Evolutionary conservation across 2,888 invertebrate genomes (phyloP).

Genomic region (Agapetus fuscipes): DNA sequence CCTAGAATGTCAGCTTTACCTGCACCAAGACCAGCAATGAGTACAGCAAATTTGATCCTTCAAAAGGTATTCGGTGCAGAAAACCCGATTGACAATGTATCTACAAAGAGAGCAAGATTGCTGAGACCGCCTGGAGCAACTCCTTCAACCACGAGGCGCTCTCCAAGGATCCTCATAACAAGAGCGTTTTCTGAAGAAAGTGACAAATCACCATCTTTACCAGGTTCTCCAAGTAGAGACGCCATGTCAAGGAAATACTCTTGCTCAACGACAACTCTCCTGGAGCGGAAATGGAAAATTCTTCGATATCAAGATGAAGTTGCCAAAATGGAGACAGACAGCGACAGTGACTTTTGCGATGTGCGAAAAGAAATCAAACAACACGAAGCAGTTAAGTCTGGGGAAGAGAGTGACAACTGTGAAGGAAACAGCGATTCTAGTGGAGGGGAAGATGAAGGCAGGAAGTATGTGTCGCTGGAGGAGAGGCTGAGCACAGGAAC

Average conservation of each 20-base stretch:
- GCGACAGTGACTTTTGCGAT: conserved; percentile 26
- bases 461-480: conserved; percentile 33
- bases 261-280: conserved; percentile 30
- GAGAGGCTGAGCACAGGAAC: conserved; percentile 24
- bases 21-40: conserved; percentile 41
- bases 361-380: conserved; percentile 1
- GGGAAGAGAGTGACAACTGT: conserved; percentile 23
- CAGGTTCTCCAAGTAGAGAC: conserved; percentile 29
- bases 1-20: conserved; percentile 39
- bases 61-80: conserved; percentile 45
- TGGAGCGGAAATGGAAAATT: conserved; percentile 34
- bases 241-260: conserved; percentile 30
- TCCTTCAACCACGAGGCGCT: conserved; percentile 35
- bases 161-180: conserved; percentile 63
- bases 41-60: conserved; percentile 49
- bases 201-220: conserved; percentile 44
- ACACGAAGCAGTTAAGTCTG: conserved; percentile 6
- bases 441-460: conserved; percentile 29
- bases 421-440: conserved; percentile 37
- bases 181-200: conserved; percentile 65
- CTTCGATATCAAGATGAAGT: conserved; percentile 23
- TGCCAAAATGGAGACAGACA: conserved; percentile 24
- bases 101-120: conserved; percentile 8
- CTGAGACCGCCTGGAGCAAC: conserved; percentile 23
- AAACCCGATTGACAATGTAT: conserved; percentile 12